Base-by-base conservation (phyloP, 2,113 vertebrate genomes). In the Perognathus longimembris region DNA sequence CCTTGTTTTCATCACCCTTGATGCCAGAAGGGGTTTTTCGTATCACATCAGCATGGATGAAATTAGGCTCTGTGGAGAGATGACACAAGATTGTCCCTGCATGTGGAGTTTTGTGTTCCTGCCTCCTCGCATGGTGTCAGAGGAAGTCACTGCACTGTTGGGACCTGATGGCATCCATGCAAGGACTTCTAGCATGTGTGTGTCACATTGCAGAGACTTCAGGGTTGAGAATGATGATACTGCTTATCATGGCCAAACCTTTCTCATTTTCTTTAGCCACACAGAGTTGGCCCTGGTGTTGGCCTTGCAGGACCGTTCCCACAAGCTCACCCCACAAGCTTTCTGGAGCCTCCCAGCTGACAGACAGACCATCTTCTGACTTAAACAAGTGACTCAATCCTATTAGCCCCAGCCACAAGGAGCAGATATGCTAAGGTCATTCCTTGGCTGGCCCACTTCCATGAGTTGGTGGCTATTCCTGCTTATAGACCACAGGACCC, bases 1-100 rank as follows among this genome's bases (percentile, higher is more conserved):
- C 98, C 97, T 99, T 99, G 97, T 99, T 99, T 0, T 99, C 99
- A 5, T 99, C 99, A 1, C 98, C 98, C 32, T 98, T 98, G 2
- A 94, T 89, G 67, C 95, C 91, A 85, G 98, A 98, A 4, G 93
- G 95, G 74, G 97, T 98, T 89, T 98, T 98, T 84, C 98, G 98
- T 94, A 99, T 98, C 85, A 99, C 99, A 21, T 99, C 99, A 0
- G 99, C 98, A 92, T 98, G 98, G 93, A 99, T 98, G 54, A 99
- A 99, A 96, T 97, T 99, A 73, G 99, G 99, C 96, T 99, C 99
- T 99, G 97, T 0, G 50, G 45, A 95, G 1, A 6, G 12, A 32
- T 6, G 14, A n/a, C 1, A 2, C 69, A 59, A 75, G 15, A 15
- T 67, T 0, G 15, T 7, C 24, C 63, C 40, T 5, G 12, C 8